These are phyloP conservation scores for Xanthia icteritia DNA, from an alignment of 2,888 invertebrate genomes.

Conservation along the genomic window DNA sequence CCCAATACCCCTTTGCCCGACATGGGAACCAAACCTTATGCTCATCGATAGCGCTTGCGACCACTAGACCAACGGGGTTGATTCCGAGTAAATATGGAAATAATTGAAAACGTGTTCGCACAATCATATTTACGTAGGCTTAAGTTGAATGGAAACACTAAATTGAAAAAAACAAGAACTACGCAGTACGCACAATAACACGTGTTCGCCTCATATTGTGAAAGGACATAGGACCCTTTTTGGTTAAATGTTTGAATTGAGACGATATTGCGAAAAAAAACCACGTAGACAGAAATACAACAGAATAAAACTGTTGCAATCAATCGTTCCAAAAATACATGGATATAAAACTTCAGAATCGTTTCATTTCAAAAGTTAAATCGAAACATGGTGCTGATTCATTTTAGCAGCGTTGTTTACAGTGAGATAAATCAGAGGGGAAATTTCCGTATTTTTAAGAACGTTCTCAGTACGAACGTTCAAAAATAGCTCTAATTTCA, in stretches of 20 bases:
- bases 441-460: neutral
- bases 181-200: too few species aligned
- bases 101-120: conserved; percentile 34
- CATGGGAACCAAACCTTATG: neutral
- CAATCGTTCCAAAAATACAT: conserved; percentile 4
- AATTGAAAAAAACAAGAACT: neutral
- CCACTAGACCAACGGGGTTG: too few species aligned
- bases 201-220: neutral
- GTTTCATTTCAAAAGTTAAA: conserved; percentile 11
- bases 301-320: neutral
- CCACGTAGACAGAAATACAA: neutral
- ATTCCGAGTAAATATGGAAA: conserved; percentile 10
- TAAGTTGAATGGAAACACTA: neutral
- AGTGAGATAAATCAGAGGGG: neutral
- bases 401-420: conserved; percentile 3
- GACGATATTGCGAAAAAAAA: neutral
- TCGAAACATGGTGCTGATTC: neutral
- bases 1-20: neutral
- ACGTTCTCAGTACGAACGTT: neutral
- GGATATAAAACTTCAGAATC: neutral
- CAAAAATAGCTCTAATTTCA: neutral
- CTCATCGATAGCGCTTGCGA: too few species aligned
- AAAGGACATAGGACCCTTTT: neutral
- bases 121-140: neutral
- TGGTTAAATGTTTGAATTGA: neutral